Conservation (phyloP, 1,140 invertebrate genomes). For the Hycleus phaleratus region DNA sequence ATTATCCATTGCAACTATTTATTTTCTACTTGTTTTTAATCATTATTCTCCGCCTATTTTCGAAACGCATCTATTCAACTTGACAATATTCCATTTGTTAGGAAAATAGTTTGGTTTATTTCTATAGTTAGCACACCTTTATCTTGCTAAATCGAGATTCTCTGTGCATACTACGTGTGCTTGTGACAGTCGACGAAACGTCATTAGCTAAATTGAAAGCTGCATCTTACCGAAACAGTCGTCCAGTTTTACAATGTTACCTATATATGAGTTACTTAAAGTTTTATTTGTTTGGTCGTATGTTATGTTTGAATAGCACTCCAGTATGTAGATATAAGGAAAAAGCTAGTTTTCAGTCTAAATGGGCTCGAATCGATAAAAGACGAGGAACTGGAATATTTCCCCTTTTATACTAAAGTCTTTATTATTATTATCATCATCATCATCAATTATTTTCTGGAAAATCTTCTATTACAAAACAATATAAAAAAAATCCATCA, state of each 20-base stretch:
- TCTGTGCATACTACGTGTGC: conserved; percentile 34
- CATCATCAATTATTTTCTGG: conserved; percentile 9
- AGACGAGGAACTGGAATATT: conserved; percentile 32
- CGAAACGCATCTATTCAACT: too few relatives aligned
- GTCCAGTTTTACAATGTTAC: conserved; percentile 15
- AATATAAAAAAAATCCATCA: too few relatives aligned
- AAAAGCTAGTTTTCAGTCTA: conserved; percentile 39
- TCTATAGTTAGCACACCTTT: conserved; percentile 26
- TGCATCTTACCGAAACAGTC: conserved; percentile 35
- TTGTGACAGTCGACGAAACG: conserved; percentile 40
- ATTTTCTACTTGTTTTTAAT: too few relatives aligned
- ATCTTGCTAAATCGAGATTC: conserved; percentile 31
- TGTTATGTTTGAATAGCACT: conserved; percentile 39
- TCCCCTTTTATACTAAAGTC: conserved; percentile 6
- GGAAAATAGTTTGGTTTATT: too few relatives aligned
- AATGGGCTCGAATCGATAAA: conserved; percentile 39
- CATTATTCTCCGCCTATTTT: too few relatives aligned
- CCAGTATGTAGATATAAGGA: conserved; percentile 41
- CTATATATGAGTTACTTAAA: conserved; percentile 7
- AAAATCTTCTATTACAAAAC: too few relatives aligned
- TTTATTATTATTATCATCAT: conserved; percentile 11
- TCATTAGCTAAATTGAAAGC: conserved; percentile 43
- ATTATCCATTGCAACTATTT: too few relatives aligned
- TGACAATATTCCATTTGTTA: too few relatives aligned
- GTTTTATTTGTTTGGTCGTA: conserved; percentile 18